These are phyloP conservation scores for Salvator merianae DNA, from an alignment of 2,113 vertebrate species.

Conservation along the genomic window DNA sequence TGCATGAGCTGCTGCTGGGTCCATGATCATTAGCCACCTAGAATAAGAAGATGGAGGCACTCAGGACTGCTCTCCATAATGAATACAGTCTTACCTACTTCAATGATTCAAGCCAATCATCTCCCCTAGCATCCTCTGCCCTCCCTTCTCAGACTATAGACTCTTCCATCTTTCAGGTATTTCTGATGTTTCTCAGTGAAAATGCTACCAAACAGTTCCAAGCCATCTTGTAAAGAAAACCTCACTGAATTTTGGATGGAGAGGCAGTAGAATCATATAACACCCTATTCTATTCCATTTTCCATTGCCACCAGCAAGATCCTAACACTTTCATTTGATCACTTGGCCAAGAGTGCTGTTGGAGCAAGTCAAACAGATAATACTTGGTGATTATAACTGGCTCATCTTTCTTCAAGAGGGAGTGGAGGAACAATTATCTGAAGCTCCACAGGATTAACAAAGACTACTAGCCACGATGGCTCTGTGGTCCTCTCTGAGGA, in stretches of 20 bases:
- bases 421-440: neutral
- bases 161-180: neutral
- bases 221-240: too few species aligned
- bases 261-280: neutral
- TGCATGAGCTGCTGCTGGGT: conserved; percentile 91
- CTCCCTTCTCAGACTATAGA: too few species aligned
- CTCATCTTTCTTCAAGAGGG: neutral
- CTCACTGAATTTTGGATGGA: neutral
- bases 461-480: too few species aligned
- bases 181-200: neutral
- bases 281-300: too few species aligned
- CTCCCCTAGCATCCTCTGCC: neutral
- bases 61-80: neutral
- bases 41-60: neutral
- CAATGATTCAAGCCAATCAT: neutral
- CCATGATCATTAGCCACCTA: conserved; percentile 88
- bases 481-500: too few species aligned
- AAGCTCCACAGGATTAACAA: neutral
- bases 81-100: neutral
- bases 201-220: neutral
- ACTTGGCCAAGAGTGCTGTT: neutral
- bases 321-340: neutral
- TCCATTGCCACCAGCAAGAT: neutral
- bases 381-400: neutral
- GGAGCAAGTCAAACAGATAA: neutral